Base-by-base conservation (phyloP, 2,888 invertebrate species). In the Microdon myrmicae region DNA sequence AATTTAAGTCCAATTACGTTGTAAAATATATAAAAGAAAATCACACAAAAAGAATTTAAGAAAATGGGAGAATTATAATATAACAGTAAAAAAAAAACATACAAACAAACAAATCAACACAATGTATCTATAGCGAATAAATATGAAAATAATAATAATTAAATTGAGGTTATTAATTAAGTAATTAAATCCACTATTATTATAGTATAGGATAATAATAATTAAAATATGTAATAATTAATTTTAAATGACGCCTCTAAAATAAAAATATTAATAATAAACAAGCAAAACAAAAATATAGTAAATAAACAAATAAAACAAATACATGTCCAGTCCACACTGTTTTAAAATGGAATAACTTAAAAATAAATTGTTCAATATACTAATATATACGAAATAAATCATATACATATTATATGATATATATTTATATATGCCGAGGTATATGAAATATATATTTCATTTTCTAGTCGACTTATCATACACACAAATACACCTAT, bases 261-360 rank as follows among this genome's bases (percentile, higher is more conserved):
- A n/a, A n/a, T n/a, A n/a, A n/a, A n/a, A n/a, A n/a, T n/a, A n/a
- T n/a, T n/a, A n/a, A n/a, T n/a, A n/a, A n/a, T n/a, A n/a, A n/a
- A n/a, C n/a, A n/a, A n/a, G n/a, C n/a, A n/a, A n/a, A n/a, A n/a
- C n/a, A n/a, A n/a, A n/a, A n/a, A n/a, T n/a, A n/a, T n/a, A n/a
- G n/a, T n/a, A n/a, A n/a, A n/a, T n/a, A n/a, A n/a, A n/a, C n/a
- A n/a, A n/a, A n/a, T 17, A 32, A 22, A 35, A 43, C 16, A 16
- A 55, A 13, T 43, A 60, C 45, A 47, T 64, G 64, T 64, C 64
- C 64, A 64, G 64, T 56, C 51, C 64, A 64, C 64, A 64, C 61
- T 56, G 41, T 64, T 64, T 64, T 37, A 49, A 56, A 51, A 56
- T 38, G 39, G 43, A 56, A 37, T 64, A 56, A 22, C 41, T 49